Percentiles rank a stretch among this genome's conserved stretches.
These are phyloP conservation scores for Phataginus tricuspis DNA, from an alignment of 2,797 vertebrate genomes.

Conservation along the genomic window DNA sequence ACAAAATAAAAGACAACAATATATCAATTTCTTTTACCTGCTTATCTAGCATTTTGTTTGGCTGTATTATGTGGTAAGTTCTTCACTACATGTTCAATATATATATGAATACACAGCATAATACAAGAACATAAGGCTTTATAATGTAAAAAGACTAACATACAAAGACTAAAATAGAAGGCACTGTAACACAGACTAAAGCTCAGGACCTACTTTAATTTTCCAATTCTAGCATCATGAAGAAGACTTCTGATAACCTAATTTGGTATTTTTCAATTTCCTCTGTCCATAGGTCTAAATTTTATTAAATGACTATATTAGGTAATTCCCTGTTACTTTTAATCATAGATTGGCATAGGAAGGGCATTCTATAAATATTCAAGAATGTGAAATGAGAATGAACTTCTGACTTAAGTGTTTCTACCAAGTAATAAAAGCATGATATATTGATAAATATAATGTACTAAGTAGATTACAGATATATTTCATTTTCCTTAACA, in stretches of 20 bases:
- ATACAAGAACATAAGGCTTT: neutral
- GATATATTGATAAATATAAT: slow-evolving; percentile 59
- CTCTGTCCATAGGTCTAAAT: neutral
- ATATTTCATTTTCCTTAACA: slow-evolving; percentile 44
- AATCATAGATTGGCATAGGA: neutral
- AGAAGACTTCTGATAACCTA: neutral
- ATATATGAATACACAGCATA: neutral
- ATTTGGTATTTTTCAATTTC: slow-evolving; percentile 45
- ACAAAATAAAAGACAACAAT: neutral
- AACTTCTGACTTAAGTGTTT: slow-evolving; percentile 45
- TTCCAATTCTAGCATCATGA: neutral
- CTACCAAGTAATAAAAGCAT: slow-evolving; percentile 47
- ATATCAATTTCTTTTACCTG: neutral
- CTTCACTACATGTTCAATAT: neutral
- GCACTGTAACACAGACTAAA: neutral
- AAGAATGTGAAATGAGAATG: slow-evolving; percentile 57
- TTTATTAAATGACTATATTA: slow-evolving; percentile 21
- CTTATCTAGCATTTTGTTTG: neutral
- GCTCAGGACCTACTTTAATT: neutral
- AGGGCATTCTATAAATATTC: slow-evolving; percentile 57
- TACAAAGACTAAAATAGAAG: neutral
- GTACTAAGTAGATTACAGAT: slow-evolving; percentile 37
- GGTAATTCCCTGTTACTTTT: neutral
- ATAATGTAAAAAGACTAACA: neutral
- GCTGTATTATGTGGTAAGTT: neutral